Percentiles rank a stretch among this genome's conserved stretches.
phyloP scores from a whole-genome alignment of 2,888 invertebrate species.

The Caenorhabditis drosophilae region DNA sequence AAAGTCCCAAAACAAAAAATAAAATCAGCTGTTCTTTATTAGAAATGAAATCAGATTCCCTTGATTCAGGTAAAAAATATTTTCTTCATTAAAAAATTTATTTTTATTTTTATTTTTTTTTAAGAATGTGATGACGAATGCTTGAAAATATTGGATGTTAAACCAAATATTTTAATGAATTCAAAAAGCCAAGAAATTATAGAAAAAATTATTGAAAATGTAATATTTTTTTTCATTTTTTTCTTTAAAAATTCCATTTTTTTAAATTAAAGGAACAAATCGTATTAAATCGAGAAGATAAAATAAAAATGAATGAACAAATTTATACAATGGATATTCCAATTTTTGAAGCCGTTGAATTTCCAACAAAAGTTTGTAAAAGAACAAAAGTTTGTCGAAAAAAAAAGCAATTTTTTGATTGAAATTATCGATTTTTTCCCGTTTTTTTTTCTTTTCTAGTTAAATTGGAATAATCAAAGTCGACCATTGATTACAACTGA shows the following conservation, averaged over 20 bases:
- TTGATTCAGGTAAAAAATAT: not conserved
- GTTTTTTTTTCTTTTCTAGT: constrained; percentile 12
- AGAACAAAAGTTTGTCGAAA: constrained; percentile 18
- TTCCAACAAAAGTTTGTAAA: constrained; percentile 23
- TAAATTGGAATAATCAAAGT: constrained; percentile 8
- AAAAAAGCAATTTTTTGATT: not conserved
- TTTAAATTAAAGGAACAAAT: no score
- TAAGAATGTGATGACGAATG: constrained; percentile 17
- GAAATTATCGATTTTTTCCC: not conserved
- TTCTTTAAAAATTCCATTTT: no score
- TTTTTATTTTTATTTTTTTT: not conserved
- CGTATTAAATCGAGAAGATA: constrained; percentile 12
- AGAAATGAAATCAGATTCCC: constrained; percentile 12
- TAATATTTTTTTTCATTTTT: no score
- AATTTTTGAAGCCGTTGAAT: constrained; percentile 6
- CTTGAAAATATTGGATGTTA: constrained; percentile 10
- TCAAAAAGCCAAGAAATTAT: constrained; percentile 8
- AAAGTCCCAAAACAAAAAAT: constrained; percentile 2
- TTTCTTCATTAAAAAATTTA: not conserved
- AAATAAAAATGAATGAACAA: not conserved
- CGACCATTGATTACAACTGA: constrained; percentile 23
- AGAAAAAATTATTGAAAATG: not conserved
- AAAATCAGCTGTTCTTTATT: no score
- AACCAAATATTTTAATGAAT: constrained; percentile 13
- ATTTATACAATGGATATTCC: constrained; percentile 25